Conservation (phyloP, 1,140 invertebrate species). For the Drosophila insularis region DNA sequence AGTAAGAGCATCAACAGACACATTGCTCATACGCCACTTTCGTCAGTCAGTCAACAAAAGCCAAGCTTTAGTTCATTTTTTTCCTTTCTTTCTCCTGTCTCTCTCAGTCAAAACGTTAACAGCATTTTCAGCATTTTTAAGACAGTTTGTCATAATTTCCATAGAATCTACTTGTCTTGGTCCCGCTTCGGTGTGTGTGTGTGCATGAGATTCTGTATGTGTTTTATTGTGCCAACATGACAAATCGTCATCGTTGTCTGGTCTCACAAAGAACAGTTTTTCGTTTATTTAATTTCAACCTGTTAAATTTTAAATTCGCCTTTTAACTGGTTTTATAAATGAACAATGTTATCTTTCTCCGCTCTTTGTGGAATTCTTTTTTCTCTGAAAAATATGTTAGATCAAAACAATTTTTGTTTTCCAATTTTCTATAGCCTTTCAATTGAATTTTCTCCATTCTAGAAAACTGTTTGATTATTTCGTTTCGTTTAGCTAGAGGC, state of each 20-base stretch:
- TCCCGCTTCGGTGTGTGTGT: conserved; percentile 4
- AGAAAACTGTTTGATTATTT: background rate
- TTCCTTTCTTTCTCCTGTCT: conserved; percentile 30
- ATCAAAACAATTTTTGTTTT: no score
- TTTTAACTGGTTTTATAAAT: conserved; percentile 61
- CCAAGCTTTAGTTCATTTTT: conserved; percentile 58
- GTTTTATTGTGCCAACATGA: conserved; percentile 78
- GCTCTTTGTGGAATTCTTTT: background rate
- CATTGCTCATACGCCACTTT: conserved; percentile 79
- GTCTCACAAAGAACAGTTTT: conserved; percentile 45
- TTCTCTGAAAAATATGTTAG: background rate
- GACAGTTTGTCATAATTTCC: conserved; percentile 80
- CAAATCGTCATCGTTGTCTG: conserved; percentile 62
- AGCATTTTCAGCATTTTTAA: conserved; percentile 79
- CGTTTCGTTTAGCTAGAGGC: conserved; percentile 29
- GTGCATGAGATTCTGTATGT: conserved; percentile 32
- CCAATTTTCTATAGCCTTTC: conserved; percentile 11
- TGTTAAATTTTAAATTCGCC: background rate
- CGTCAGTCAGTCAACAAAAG: conserved; percentile 60
- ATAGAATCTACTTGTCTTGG: conserved; percentile 57
- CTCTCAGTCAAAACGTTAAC: conserved; percentile 68
- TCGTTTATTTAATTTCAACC: conserved; percentile 68
- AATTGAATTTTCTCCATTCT: conserved; percentile 36
- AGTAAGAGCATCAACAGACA: conserved; percentile 8
- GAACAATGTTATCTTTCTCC: conserved; percentile 1